phyloP scores from a whole-genome alignment of 2,797 vertebrate species.

The Danionella dracula region DNA sequence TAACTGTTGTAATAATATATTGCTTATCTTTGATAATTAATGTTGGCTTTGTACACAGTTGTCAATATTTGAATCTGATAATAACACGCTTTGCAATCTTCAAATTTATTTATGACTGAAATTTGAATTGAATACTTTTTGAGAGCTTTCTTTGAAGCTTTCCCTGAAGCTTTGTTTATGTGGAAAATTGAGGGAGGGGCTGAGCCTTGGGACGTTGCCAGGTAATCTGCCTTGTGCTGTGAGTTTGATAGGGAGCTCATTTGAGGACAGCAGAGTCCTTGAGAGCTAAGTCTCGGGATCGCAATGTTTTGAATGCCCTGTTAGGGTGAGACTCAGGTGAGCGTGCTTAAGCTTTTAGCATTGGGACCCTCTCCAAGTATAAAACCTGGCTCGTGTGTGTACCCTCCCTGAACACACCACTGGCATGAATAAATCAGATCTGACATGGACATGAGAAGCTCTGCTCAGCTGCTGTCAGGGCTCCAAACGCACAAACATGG shows the following conservation, averaged over 20 bases:
- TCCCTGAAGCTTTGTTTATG: not conserved
- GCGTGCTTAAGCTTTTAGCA: constrained; percentile 1
- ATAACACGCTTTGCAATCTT: no score
- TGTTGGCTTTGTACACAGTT: no score
- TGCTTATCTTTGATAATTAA: no score
- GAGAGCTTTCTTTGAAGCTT: not conserved
- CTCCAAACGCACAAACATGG: not conserved
- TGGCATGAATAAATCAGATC: constrained; percentile 20
- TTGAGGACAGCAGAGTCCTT: constrained; percentile 2
- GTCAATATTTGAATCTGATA: no score
- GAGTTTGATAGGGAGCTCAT: constrained; percentile 23
- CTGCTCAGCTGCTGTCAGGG: constrained; percentile 3
- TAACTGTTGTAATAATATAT: no score
- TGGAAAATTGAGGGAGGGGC: constrained; percentile 5
- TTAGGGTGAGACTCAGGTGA: constrained; percentile 13
- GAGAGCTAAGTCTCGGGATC: not conserved
- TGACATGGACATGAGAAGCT: constrained; percentile 7
- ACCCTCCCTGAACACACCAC: not conserved
- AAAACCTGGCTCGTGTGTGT: not conserved
- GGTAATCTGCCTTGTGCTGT: constrained; percentile 18
- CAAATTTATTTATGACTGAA: no score
- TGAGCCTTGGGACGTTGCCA: constrained; percentile 18
- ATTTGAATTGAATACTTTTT: not conserved
- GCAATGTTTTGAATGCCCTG: constrained; percentile 20
- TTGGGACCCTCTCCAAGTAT: not conserved